phyloP scores from a whole-genome alignment of 2,797 vertebrate species.

The Picus viridis region DNA sequence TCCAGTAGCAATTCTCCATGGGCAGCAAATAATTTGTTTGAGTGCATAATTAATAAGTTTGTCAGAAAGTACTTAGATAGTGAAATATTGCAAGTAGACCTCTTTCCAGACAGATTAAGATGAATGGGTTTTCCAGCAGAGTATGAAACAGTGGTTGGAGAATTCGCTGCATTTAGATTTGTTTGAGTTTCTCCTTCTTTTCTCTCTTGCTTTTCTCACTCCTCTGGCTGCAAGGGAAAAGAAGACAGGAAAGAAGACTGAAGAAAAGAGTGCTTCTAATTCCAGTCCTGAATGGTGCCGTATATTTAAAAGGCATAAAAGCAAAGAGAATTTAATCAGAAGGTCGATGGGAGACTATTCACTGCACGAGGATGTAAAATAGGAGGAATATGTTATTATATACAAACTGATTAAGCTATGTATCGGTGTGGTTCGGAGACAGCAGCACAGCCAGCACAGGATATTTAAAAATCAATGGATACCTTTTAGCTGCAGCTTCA shows the following conservation, averaged over 20 bases:
- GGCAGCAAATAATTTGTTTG: slow-evolving; percentile 77
- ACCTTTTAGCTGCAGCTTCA: background rate
- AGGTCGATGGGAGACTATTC: slow-evolving; percentile 48
- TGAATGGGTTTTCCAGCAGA: slow-evolving; percentile 72
- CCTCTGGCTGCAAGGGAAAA: slow-evolving; percentile 25
- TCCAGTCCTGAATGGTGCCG: slow-evolving; percentile 40
- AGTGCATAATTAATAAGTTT: slow-evolving; percentile 81
- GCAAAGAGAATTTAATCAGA: slow-evolving; percentile 67
- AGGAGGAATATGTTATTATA: slow-evolving; percentile 35
- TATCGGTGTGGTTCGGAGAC: slow-evolving; percentile 15
- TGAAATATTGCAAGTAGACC: slow-evolving; percentile 73
- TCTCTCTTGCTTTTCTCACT: slow-evolving; percentile 42
- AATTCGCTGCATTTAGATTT: slow-evolving; percentile 66
- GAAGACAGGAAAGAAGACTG: background rate
- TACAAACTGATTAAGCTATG: slow-evolving; percentile 55
- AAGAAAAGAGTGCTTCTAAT: slow-evolving; percentile 64
- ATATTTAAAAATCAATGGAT: background rate
- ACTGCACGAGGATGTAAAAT: slow-evolving; percentile 60
- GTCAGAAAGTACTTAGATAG: slow-evolving; percentile 78
- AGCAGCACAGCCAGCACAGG: slow-evolving; percentile 11
- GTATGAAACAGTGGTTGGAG: slow-evolving; percentile 66
- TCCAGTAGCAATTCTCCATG: slow-evolving; percentile 66
- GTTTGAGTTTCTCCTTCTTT: slow-evolving; percentile 58
- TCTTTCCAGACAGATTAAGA: slow-evolving; percentile 77
- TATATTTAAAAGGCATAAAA: slow-evolving; percentile 73